These are phyloP conservation scores for Odontesthes bonariensis DNA, from an alignment of 2,113 vertebrate genomes.

Conservation along the genomic window DNA sequence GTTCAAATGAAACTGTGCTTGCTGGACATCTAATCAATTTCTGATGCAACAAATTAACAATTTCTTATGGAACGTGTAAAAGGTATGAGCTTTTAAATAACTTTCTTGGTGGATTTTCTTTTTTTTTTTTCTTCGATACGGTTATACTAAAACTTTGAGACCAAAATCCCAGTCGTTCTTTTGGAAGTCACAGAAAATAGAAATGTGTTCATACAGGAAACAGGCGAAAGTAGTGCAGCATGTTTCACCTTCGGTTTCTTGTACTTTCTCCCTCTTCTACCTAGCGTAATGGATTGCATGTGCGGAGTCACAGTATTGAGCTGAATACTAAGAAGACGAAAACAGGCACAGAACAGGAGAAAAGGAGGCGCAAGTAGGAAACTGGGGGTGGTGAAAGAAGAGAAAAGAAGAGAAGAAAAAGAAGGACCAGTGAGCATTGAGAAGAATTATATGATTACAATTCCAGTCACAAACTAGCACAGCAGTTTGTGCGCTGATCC, in stretches of 20 bases:
- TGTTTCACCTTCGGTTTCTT: constrained; percentile 73
- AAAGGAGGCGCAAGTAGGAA: constrained; percentile 39
- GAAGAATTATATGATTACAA: constrained; percentile 79
- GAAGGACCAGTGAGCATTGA: constrained; percentile 22
- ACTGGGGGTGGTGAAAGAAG: constrained; percentile 6
- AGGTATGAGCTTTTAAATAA: neutral
- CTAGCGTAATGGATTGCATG: constrained; percentile 81
- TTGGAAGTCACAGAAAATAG: constrained; percentile 27
- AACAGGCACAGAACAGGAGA: constrained; percentile 43
- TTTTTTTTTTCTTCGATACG: neutral
- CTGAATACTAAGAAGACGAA: constrained; percentile 47
- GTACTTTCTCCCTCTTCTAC: constrained; percentile 69
- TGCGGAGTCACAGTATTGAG: constrained; percentile 68
- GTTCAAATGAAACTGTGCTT: neutral
- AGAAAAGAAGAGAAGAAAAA: constrained; percentile 17
- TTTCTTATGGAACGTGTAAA: neutral
- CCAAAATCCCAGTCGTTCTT: neutral
- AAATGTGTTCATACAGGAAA: constrained; percentile 63
- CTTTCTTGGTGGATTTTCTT: neutral
- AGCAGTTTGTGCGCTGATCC: constrained; percentile 79
- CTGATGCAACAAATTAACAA: neutral
- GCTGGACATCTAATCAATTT: neutral
- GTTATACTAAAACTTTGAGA: neutral
- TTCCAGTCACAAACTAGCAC: constrained; percentile 80
- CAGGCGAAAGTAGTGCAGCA: constrained; percentile 70